Conservation (phyloP, 2,113 vertebrate species). For the Telmatochromis bifrenatus region DNA sequence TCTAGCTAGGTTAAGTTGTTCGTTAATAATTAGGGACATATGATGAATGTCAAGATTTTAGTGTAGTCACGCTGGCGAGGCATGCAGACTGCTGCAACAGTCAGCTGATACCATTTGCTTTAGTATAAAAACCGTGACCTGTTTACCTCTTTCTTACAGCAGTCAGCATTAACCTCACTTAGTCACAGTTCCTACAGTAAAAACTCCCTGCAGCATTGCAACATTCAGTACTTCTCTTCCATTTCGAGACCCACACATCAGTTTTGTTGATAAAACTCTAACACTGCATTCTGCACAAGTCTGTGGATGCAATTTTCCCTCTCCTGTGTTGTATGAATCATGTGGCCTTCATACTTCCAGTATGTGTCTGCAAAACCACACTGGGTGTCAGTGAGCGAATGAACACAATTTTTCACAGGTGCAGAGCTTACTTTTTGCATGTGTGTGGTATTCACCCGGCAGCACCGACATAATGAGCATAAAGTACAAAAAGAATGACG, state of each 20-base stretch:
- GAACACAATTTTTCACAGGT: not conserved
- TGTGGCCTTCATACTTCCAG: not conserved
- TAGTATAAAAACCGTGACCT: not conserved
- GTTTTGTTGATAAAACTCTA: not conserved
- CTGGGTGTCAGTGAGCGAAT: not conserved
- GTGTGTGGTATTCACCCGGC: not conserved
- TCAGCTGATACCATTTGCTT: not conserved
- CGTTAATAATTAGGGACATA: not conserved
- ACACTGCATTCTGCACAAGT: not conserved
- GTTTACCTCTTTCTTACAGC: not conserved
- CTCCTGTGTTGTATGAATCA: not conserved
- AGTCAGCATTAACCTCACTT: conserved; percentile 3
- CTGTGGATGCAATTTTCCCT: not conserved
- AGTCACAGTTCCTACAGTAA: not conserved
- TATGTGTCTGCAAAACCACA: not conserved
- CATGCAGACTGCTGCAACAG: not conserved
- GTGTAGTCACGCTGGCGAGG: not conserved
- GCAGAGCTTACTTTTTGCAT: not conserved
- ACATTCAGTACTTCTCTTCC: not conserved
- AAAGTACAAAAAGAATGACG: not conserved
- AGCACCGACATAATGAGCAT: conserved; percentile 3
- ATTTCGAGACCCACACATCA: not conserved
- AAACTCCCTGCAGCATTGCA: not conserved
- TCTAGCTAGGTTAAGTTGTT: not conserved
- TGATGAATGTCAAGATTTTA: not conserved